These are phyloP conservation scores for Orthonychiurus folsomi DNA, from an alignment of 2,888 invertebrate genomes.

Conservation along the genomic window DNA sequence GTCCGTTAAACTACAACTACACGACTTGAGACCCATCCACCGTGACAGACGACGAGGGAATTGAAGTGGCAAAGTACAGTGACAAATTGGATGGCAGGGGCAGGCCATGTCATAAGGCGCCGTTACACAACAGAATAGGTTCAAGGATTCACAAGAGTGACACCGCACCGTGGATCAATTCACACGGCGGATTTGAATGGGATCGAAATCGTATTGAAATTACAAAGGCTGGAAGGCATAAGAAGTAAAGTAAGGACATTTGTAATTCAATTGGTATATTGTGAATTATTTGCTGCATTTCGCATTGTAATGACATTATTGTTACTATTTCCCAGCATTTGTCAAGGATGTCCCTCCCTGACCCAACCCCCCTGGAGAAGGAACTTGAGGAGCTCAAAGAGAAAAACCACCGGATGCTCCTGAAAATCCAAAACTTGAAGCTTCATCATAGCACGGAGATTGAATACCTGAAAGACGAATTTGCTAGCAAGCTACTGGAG, in stretches of 20 bases:
- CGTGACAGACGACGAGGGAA: too few species aligned
- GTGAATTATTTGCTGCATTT: background rate
- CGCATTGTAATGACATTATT: background rate
- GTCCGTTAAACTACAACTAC: too few species aligned
- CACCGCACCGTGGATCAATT: too few species aligned
- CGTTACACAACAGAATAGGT: too few species aligned
- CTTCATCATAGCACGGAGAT: slow-evolving; percentile 2
- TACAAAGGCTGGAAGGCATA: too few species aligned
- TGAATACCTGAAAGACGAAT: slow-evolving; percentile 11
- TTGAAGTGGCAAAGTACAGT: too few species aligned
- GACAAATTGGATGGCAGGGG: too few species aligned
- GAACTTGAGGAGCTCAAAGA: slow-evolving; percentile 10
- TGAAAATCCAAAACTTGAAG: background rate
- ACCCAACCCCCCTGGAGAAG: slow-evolving; percentile 1
- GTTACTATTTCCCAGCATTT: background rate
- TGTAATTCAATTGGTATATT: background rate
- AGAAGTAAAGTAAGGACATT: too few species aligned
- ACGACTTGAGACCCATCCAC: too few species aligned
- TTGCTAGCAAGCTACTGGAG: background rate
- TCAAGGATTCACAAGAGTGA: too few species aligned
- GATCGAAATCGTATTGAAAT: background rate
- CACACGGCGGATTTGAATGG: background rate
- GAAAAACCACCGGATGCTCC: background rate
- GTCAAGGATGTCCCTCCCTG: background rate
- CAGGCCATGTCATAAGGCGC: too few species aligned